These are phyloP conservation scores for Odontamblyopus rebecca DNA, from an alignment of 2,797 vertebrate species.

Conservation along the genomic window DNA sequence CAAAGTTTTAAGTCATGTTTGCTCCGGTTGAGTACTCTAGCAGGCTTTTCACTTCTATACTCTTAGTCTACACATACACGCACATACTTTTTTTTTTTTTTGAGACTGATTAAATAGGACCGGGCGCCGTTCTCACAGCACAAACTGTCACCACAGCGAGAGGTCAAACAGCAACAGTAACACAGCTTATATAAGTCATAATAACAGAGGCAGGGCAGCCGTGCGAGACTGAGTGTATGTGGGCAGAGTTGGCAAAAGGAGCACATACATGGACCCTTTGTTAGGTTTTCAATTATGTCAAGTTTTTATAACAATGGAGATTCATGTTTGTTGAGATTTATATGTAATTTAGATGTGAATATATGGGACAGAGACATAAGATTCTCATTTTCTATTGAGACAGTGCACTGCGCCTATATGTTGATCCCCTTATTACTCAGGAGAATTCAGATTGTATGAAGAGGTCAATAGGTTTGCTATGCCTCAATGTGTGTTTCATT, in stretches of 20 bases:
- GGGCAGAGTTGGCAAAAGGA: background rate
- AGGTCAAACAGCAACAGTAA: slow-evolving; percentile 73
- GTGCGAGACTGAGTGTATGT: background rate
- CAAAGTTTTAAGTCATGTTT: slow-evolving; percentile 38
- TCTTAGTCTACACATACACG: slow-evolving; percentile 9
- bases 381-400: background rate
- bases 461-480: background rate
- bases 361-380: background rate
- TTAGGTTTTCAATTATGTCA: background rate
- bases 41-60: slow-evolving; percentile 23
- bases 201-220: slow-evolving; percentile 52
- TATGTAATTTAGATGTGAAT: background rate
- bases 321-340: background rate
- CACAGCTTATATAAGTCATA: slow-evolving; percentile 76
- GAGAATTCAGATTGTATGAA: background rate
- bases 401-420: background rate
- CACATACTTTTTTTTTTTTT: slow-evolving; percentile 24
- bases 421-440: background rate
- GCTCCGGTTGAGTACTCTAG: slow-evolving; percentile 35
- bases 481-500: background rate
- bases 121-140: slow-evolving; percentile 61
- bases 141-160: slow-evolving; percentile 71
- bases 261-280: background rate
- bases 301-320: background rate
- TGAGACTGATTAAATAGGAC: slow-evolving; percentile 70